phyloP scores from a whole-genome alignment of 2,888 invertebrate species.

The Polyommatus iphigenia region DNA sequence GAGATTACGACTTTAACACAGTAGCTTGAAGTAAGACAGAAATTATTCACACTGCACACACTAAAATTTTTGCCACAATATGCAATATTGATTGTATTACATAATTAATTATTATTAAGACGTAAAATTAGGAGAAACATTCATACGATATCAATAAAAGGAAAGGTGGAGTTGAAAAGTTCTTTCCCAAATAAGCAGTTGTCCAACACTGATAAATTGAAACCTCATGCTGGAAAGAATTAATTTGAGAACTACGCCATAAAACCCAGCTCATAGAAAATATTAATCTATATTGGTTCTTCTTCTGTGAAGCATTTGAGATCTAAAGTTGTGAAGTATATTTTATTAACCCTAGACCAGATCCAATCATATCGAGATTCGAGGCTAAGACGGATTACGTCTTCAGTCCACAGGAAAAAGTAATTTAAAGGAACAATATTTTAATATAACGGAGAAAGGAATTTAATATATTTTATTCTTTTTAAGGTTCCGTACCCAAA shows the following conservation, averaged over 20 bases:
- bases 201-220: neutral
- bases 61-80: too few species aligned
- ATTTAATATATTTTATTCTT: neutral
- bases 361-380: neutral
- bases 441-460: neutral
- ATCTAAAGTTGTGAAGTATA: conserved; percentile 4
- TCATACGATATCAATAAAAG: too few species aligned
- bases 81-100: too few species aligned
- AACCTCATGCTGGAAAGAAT: neutral
- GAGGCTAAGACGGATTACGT: neutral
- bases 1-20: too few species aligned
- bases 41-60: too few species aligned
- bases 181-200: neutral
- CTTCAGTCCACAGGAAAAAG: neutral
- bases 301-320: neutral
- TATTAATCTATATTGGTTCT: conserved; percentile 3
- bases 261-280: neutral
- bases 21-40: too few species aligned
- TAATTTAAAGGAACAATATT: neutral
- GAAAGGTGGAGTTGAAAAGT: too few species aligned
- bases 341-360: neutral
- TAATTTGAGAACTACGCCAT: neutral
- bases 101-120: too few species aligned
- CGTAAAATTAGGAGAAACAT: too few species aligned
- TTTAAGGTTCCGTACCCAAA: neutral